Evolutionary conservation across 2,797 vertebrate species (phyloP), one percentile per base, ranked within the genome.

Genomic region (Neomorphus geoffroyi): DNA sequence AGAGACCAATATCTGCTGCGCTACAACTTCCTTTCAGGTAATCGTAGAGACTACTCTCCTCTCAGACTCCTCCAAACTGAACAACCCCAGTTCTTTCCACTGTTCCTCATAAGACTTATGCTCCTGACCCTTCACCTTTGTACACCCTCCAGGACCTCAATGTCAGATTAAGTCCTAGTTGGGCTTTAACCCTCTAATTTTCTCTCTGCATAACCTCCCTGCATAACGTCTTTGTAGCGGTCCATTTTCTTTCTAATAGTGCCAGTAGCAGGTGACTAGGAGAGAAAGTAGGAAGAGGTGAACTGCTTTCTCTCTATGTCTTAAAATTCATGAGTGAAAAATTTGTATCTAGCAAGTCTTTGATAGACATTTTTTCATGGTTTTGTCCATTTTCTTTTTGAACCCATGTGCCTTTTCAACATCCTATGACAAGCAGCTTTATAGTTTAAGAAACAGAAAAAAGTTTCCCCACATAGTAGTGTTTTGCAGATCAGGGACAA

Each of bases 381-480:
- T 45, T 71, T 91, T 60, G 6, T 65, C 32, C 30, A 23, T 10
- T 51, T 84, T 67, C 30, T 16, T 65, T 87, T 51, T 48, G 26
- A 81, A 43, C 9, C 6, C 5, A 8, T 15, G 3, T 32, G 7
- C 3, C 13, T 50, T 53, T 89, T 91, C 30, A 58, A 13, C 19
- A 51, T 41, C 12, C 32, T 50, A 8, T 67, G 27, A 11, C 46
- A 82, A 85, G 50, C 23, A 78, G 32, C 8, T 39, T 11, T 69
- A 5, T 8, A 60, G 28, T 30, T 81, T 60, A 71, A 87, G 86
- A 91, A 56, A 0, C 43, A 23, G 28, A 33, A 45, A 82, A 87
- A 60, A 0, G 1, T 22, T 81, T 85, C 33, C 18, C 32, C 0
- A 0, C 15, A 28, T 10, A 30, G 11, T 32, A 66, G 15, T 2